Evolutionary conservation across 2,113 vertebrate genomes (phyloP).

Genomic region (Amblyornis subalaris): DNA sequence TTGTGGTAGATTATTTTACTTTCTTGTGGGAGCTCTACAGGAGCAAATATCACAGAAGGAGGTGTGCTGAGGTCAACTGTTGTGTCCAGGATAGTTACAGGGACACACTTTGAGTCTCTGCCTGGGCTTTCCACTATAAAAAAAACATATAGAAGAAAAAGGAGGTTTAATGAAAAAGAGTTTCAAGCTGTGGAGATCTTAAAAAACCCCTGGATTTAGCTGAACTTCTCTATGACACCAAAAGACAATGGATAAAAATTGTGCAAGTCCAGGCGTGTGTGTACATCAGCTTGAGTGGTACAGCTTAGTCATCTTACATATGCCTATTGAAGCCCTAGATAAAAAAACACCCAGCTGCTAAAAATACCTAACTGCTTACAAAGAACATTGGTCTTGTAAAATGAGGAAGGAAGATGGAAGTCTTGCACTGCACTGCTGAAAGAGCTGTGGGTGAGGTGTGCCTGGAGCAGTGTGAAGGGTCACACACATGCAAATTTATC

Average conservation of each 20-base stretch:
- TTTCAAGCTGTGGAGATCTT: not conserved
- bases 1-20: constrained; percentile 1
- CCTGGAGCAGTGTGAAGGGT: not conserved
- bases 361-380: not conserved
- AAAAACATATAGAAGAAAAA: not conserved
- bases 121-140: not conserved
- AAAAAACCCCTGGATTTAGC: not conserved
- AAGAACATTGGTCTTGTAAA: not conserved
- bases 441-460: not conserved
- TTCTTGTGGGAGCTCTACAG: not conserved
- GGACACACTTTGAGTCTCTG: not conserved
- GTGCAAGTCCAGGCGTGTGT: not conserved
- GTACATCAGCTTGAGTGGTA: not conserved
- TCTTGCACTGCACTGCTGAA: not conserved
- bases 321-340: not conserved
- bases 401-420: not conserved
- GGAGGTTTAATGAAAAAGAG: not conserved
- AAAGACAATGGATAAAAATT: not conserved
- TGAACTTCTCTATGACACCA: not conserved
- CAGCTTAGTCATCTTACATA: not conserved
- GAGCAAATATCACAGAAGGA: not conserved
- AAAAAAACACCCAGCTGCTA: not conserved
- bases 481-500: not conserved
- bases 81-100: not conserved
- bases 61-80: not conserved